Base-by-base conservation (phyloP, 2,888 invertebrate species). In the Drosophila putrida region DNA sequence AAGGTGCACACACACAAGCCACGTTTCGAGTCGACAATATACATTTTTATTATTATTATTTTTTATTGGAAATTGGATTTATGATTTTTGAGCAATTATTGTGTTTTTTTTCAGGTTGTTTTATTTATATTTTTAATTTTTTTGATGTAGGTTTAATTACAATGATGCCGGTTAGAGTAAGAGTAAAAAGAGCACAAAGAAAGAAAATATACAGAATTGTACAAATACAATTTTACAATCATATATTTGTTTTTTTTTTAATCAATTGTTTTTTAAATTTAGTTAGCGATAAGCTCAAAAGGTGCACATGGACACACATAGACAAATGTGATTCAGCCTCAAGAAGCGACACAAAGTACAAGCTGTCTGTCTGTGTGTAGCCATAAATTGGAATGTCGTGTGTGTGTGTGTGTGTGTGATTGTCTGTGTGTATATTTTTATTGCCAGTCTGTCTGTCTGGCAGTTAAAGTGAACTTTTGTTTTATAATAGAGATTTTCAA, bases 161-260 rank as follows among this genome's bases (percentile, higher is more conserved):
- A 75, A 53, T 65, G 70, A 70, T 64, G 68, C 62, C 71, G 68
- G 73, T 80, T 76, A 70, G 66, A 74, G 57, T 67, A 57, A 63
- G 72, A 85, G 54, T 55, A 55, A 79, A 73, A 75, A 88, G 80
- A 84, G 77, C 80, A 85, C 62, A 85, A 78, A 78, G 80, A 80
- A 78, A 88, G 75, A 85, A 80, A 82, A 82, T 75, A 88, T 71
- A 77, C 74, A 73, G 49, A 86, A 84, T 78, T 80, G 58, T 75
- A 87, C 84, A 78, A 72, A 78, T 73, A 79, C 80, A 69, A 61
- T 63, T 57, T 75, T 13, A 55, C 47, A 55, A 57, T 57, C 20
- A 66, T 61, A 64, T 80, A 64, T 57, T 53, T 58, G 20, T 63
- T 74, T 54, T 51, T 27, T 31, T 46, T 64, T 53, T 44, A 57